Evolutionary conservation across 2,113 vertebrate species (phyloP).

Genomic region (Sialia sialis): DNA sequence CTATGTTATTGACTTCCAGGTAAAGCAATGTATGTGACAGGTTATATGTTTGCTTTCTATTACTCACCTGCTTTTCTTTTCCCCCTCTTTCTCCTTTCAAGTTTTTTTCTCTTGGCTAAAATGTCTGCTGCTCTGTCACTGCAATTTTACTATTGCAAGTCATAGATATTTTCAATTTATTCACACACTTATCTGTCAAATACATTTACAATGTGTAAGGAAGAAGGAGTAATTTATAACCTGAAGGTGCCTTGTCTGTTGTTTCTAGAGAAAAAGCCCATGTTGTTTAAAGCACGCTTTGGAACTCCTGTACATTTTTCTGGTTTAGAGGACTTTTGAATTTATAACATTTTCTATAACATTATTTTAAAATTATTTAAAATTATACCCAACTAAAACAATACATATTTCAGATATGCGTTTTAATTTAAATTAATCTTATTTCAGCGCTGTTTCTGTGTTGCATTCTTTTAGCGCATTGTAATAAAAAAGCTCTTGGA

Average conservation of each 20-base stretch:
- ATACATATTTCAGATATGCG: neutral
- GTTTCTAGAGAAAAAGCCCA: neutral
- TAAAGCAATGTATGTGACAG: neutral
- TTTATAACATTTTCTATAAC: neutral
- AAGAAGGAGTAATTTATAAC: neutral
- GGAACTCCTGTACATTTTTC: neutral
- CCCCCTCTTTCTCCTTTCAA: neutral
- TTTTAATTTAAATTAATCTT: neutral
- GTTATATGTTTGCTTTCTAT: neutral
- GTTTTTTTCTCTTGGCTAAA: neutral
- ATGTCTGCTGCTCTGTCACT: neutral
- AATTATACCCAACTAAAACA: neutral
- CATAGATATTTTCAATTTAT: neutral
- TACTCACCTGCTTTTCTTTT: neutral
- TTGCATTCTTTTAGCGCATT: neutral
- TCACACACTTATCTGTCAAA: neutral
- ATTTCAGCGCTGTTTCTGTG: neutral
- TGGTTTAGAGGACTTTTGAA: neutral
- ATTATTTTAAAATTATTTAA: neutral
- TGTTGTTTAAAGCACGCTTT: neutral
- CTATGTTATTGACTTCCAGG: neutral
- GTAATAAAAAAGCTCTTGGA: neutral
- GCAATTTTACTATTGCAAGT: neutral
- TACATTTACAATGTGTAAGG: neutral
- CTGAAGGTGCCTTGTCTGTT: neutral